Percentiles rank a stretch among this genome's conserved stretches.
phyloP scores from a whole-genome alignment of 1,140 invertebrate genomes.

The Drosophila ohnishii region DNA sequence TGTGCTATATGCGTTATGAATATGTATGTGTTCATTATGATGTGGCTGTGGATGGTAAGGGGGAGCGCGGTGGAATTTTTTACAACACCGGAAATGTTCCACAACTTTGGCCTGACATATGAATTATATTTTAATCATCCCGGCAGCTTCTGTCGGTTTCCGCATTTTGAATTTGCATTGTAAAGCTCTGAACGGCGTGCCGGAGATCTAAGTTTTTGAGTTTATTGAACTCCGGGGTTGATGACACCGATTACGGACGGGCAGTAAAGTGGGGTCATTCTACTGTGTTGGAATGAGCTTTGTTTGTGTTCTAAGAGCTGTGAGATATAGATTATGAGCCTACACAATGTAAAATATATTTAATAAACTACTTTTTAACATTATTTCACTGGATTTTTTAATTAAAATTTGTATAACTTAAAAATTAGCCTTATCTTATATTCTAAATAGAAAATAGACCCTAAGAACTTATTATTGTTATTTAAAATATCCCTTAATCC shows the following conservation, averaged over 20 bases:
- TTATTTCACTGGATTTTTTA: not conserved
- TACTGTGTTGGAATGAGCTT: no score
- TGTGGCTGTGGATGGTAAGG: conserved; percentile 6
- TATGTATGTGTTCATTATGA: conserved; percentile 76
- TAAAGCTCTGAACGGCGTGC: conserved; percentile 2
- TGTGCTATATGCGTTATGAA: conserved; percentile 62
- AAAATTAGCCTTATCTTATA: no score
- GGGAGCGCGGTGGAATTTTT: conserved; percentile 49
- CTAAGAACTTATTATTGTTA: not conserved
- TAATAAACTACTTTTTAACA: no score
- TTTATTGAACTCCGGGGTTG: conserved; percentile 32
- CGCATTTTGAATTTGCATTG: conserved; percentile 34
- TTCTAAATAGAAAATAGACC: not conserved
- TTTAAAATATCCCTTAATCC: not conserved
- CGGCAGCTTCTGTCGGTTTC: conserved; percentile 25
- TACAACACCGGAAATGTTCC: conserved; percentile 71
- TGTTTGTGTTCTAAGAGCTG: no score
- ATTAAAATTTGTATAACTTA: not conserved
- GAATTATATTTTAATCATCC: conserved; percentile 67
- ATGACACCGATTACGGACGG: conserved; percentile 7
- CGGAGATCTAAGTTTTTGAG: conserved; percentile 17
- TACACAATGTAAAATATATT: not conserved
- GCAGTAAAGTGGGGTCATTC: not conserved
- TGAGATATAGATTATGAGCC: no score
- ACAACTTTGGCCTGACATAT: conserved; percentile 63